Base-by-base conservation (phyloP, 2,113 vertebrate species). In the Ornithorhynchus anatinus region DNA sequence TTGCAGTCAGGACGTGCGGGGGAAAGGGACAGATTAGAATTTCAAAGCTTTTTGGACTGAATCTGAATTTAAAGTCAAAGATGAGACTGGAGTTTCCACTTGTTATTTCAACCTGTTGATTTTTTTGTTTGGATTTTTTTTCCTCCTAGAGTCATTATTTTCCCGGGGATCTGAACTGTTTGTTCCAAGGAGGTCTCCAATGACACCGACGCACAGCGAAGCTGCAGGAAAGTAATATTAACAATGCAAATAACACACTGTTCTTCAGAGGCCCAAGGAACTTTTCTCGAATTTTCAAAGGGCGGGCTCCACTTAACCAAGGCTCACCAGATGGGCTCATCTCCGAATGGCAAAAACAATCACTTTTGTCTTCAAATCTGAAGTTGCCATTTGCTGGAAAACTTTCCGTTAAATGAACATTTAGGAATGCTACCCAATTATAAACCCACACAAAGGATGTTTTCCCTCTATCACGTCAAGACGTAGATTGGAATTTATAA, bases 181-280 rank as follows among this genome's bases (percentile, higher is more conserved):
- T 89, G 79, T 82, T 72, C 2, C 64, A 53, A 72, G 69, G 38
- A 62, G 66, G 75, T 87, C 87, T 90, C 86, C 66, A 74, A 84
- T 86, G 86, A 59, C 82, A 84, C 79, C 0, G 2, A 58, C 70
- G 77, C 67, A 5, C 51, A 81, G 75, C 79, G 78, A 89, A 71
- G 76, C 89, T 88, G 72, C 81, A 85, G 78, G 85, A 88, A 91
- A 91, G 88, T 89, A 91, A 91, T 86, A 92, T 90, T 89, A 92
- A 88, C 84, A 88, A 72, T 85, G 86, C 81, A 91, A 92, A 92
- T 89, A 91, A 90, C 80, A 88, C 81, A 10, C 89, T 90, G 90
- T 88, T 87, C 89, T 88, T 90, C 81, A 84, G 87, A 90, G 88
- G 88, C 81, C 82, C 87, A 88, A 88, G 63, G 82, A 90, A 81